These are phyloP conservation scores for Bufotes viridis DNA, from an alignment of 2,797 vertebrate species.

Conservation along the genomic window DNA sequence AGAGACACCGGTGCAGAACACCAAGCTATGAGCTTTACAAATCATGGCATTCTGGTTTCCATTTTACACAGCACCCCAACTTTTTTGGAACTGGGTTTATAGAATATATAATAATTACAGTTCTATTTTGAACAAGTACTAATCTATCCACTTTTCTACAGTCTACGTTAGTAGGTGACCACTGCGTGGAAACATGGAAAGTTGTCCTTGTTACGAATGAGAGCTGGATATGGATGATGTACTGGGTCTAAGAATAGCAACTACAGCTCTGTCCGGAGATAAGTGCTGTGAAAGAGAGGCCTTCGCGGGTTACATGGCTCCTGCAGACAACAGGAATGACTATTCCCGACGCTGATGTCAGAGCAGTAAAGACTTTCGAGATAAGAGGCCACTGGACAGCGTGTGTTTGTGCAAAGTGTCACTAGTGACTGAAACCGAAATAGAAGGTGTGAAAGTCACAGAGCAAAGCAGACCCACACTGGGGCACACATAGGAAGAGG, in stretches of 20 bases:
- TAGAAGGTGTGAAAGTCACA: constrained; percentile 21
- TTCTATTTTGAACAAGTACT: not conserved
- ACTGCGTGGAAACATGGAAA: not conserved
- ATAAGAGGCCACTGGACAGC: constrained; percentile 34
- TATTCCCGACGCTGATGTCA: constrained; percentile 18
- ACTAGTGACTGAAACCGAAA: constrained; percentile 9
- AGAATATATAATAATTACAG: not conserved
- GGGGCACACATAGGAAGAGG: not conserved
- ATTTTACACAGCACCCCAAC: too few species aligned
- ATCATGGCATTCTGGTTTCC: too few species aligned
- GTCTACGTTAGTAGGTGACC: not conserved
- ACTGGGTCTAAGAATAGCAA: constrained; percentile 46
- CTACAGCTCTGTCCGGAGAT: constrained; percentile 22
- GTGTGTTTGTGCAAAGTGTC: constrained; percentile 9
- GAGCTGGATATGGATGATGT: not conserved
- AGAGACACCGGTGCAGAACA: too few species aligned
- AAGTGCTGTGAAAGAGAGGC: not conserved
- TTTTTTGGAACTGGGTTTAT: too few species aligned
- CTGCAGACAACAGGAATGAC: constrained; percentile 2
- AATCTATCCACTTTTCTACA: not conserved
- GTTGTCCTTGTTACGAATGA: not conserved
- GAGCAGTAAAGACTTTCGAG: constrained; percentile 27
- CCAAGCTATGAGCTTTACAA: too few species aligned
- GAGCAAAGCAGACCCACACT: not conserved
- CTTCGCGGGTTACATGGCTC: constrained; percentile 21